Evolutionary conservation across 1,140 invertebrate genomes (phyloP), one percentile per base, ranked within the genome.

Genomic region (Rhynchophorus ferrugineus): DNA sequence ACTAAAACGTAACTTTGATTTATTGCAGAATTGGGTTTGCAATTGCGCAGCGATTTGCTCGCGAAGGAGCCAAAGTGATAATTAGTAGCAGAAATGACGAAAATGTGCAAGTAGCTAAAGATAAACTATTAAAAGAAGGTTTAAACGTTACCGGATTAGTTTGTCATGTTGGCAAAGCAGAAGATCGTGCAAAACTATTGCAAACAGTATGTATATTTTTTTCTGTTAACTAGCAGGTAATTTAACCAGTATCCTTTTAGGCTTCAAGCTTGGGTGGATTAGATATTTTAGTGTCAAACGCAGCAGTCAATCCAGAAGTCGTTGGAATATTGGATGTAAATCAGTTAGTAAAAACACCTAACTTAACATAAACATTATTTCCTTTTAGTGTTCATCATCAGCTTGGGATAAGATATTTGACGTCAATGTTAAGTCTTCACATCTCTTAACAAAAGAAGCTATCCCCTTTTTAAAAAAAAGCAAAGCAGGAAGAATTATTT

Each of bases 371-470:
- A 21, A 22, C 29, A 9, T 8, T 14, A 13, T 55, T 3, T 17
- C 29, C 14, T 33, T 47, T 46, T 41, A 54, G 51, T 84, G 83
- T 48, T 71, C 84, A 22, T 90, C 93, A 73, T 72, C 79, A 44
- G 74, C 78, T 2, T 96, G 91, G 92, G 89, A 94, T 67, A 94
- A 98, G 79, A 91, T 98, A 66, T 95, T 98, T 75, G 92, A 98
- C 54, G 75, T 90, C 1, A 98, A 98, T 78, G 86, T 98, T 0
- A 97, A 96, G 74, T 75, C 83, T 46, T 80, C 89, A 2, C 97
- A 86, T 73, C 68, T 96, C 42, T 66, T 98, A 21, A 84, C 90
- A 2, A 87, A 97, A 75, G 87, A 94, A 72, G 83, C 85, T 7
- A 73, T 91, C 17, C 93, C 95, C 1, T 76, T 87, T 64, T 73